These are phyloP conservation scores for Kryptolebias ocellatus DNA, from an alignment of 2,797 vertebrate species.

Conservation along the genomic window DNA sequence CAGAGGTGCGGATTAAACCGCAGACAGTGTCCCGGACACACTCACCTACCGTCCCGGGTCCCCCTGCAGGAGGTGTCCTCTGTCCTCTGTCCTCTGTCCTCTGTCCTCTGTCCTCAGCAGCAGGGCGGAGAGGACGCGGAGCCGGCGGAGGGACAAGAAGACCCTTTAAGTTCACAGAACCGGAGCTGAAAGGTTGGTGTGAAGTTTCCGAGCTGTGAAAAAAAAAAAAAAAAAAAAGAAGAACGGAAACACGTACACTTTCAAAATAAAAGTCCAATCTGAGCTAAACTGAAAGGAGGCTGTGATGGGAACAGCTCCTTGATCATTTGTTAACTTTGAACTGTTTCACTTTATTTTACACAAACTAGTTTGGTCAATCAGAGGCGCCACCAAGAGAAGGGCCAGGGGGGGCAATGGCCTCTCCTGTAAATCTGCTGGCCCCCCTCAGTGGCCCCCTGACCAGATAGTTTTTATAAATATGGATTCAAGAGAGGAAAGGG, in stretches of 20 bases:
- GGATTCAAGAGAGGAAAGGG: too few relatives aligned
- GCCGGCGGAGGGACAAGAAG: slow-evolving; percentile 65
- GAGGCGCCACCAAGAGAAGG: too few relatives aligned
- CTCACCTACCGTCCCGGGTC: slow-evolving; percentile 62
- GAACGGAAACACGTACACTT: neutral
- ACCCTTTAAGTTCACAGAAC: slow-evolving; percentile 52
- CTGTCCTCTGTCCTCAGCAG: slow-evolving; percentile 57
- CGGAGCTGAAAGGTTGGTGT: neutral
- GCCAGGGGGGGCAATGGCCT: too few relatives aligned
- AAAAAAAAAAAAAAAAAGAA: neutral
- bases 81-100: slow-evolving; percentile 37
- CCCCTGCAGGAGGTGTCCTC: slow-evolving; percentile 50
- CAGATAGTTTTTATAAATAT: too few relatives aligned
- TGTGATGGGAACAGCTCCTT: too few relatives aligned
- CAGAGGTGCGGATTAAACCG: slow-evolving; percentile 17
- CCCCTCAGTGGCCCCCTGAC: too few relatives aligned
- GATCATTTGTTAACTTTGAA: too few relatives aligned
- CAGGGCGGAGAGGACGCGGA: slow-evolving; percentile 60
- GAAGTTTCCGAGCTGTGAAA: slow-evolving; percentile 3
- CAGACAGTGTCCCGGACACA: slow-evolving; percentile 12
- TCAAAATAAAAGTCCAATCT: slow-evolving; percentile 22
- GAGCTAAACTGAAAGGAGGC: neutral
- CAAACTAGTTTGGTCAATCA: too few relatives aligned
- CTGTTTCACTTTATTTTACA: too few relatives aligned
- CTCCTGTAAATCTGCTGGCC: too few relatives aligned